Percentiles rank a stretch among this genome's conserved stretches.
Conservation (phyloP, 2,888 invertebrate genomes). For the Rhimphoctona megacephalus region DNA sequence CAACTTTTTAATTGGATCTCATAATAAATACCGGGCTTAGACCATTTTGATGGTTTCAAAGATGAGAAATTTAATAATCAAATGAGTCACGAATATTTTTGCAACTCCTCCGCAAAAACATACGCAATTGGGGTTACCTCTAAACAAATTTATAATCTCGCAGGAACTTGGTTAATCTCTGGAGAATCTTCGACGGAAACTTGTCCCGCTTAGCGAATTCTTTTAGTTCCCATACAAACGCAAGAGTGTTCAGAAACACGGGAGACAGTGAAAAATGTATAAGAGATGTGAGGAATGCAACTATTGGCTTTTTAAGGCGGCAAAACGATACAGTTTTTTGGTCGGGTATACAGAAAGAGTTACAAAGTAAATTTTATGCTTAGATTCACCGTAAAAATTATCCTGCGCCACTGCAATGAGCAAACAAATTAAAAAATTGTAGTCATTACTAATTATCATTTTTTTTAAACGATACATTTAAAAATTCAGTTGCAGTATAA, state of each 20-base stretch:
- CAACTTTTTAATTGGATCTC: neutral
- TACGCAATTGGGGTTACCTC: slow-evolving; percentile 35
- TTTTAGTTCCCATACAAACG: slow-evolving; percentile 41
- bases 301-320: neutral
- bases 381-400: neutral
- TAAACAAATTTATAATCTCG: slow-evolving; percentile 17
- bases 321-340: slow-evolving; percentile 5
- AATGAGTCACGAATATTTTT: neutral
- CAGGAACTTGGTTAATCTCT: slow-evolving; percentile 54
- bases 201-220: slow-evolving; percentile 60
- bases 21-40: neutral
- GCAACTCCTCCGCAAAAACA: neutral
- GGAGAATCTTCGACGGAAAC: slow-evolving; percentile 62
- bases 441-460: neutral
- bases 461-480: neutral
- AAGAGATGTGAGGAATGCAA: neutral
- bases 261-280: neutral
- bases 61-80: no score
- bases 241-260: slow-evolving; percentile 6
- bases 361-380: neutral
- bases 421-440: neutral
- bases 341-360: neutral
- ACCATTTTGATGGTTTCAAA: no score
- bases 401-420: neutral
- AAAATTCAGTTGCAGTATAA: no score